phyloP scores from a whole-genome alignment of 1,140 invertebrate genomes.

The Lethrus apterus region DNA sequence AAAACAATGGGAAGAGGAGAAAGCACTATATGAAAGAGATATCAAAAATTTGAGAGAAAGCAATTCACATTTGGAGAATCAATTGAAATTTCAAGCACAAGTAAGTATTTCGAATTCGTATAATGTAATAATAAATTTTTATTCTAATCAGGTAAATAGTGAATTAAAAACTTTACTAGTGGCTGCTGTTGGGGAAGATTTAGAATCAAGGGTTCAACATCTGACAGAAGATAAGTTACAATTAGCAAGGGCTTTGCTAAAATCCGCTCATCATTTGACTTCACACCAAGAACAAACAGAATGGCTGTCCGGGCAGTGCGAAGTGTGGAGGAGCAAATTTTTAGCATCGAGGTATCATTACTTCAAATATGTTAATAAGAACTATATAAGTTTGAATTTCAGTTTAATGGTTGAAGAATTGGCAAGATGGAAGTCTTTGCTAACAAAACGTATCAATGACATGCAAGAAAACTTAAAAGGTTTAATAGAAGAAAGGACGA shows the following conservation, averaged over 20 bases:
- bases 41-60: conserved; percentile 52
- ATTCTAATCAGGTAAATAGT: conserved; percentile 69
- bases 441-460: conserved; percentile 67
- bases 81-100: conserved; percentile 62
- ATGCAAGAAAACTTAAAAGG: conserved; percentile 66
- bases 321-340: conserved; percentile 94
- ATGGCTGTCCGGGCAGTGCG: conserved; percentile 84
- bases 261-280: conserved; percentile 73
- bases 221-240: conserved; percentile 87
- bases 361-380: conserved; percentile 4
- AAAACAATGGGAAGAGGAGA: conserved; percentile 34
- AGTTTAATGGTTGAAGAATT: conserved; percentile 87
- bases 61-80: conserved; percentile 58
- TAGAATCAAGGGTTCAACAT: conserved; percentile 79
- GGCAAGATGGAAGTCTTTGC: conserved; percentile 72
- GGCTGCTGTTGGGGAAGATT: conserved; percentile 88
- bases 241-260: conserved; percentile 73
- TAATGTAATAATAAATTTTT: not conserved
- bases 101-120: conserved; percentile 32
- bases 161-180: conserved; percentile 89
- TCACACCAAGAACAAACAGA: conserved; percentile 89
- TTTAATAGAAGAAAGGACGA: conserved; percentile 64
- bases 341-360: conserved; percentile 70
- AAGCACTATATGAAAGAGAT: conserved; percentile 44
- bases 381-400: conserved; percentile 5